These are phyloP conservation scores for Meiosimyza platycephala DNA, from an alignment of 2,888 invertebrate species.

Conservation along the genomic window DNA sequence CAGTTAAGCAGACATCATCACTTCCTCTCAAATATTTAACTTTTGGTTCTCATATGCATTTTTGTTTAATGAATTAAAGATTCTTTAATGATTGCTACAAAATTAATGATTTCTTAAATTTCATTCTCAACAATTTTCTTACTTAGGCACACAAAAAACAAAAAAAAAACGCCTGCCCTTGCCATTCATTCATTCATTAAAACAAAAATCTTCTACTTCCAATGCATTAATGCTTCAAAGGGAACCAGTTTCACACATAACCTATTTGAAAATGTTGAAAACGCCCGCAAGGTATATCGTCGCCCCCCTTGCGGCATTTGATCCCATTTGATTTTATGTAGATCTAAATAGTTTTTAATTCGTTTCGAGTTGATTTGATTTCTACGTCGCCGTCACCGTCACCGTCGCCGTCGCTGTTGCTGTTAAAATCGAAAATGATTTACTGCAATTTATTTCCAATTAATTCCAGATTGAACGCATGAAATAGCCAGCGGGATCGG, in stretches of 20 bases:
- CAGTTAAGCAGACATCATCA: too few species aligned
- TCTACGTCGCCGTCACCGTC: constrained; percentile 15
- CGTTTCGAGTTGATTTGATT: constrained; percentile 3
- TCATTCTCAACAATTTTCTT: neutral
- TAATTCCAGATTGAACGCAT: constrained; percentile 34
- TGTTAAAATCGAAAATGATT: constrained; percentile 38
- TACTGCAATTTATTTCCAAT: constrained; percentile 47
- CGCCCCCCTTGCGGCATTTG: neutral
- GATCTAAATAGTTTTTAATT: constrained; percentile 29
- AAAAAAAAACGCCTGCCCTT: neutral
- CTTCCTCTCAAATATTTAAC: too few species aligned
- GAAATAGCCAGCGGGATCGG: neutral
- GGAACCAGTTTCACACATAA: constrained; percentile 1
- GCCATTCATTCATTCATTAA: constrained; percentile 19
- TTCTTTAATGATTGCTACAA: too few species aligned
- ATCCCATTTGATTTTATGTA: neutral
- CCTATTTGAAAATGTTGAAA: neutral
- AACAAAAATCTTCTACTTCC: neutral
- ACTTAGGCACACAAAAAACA: neutral
- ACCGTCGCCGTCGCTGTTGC: neutral
- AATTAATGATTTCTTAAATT: neutral
- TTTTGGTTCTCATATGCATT: too few species aligned
- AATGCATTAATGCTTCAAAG: neutral
- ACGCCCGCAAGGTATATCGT: constrained; percentile 14
- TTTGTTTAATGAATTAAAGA: too few species aligned